Percentiles rank a stretch among this genome's conserved stretches.
phyloP scores from a whole-genome alignment of 1,140 invertebrate genomes.

The Ganaspis sp. region DNA sequence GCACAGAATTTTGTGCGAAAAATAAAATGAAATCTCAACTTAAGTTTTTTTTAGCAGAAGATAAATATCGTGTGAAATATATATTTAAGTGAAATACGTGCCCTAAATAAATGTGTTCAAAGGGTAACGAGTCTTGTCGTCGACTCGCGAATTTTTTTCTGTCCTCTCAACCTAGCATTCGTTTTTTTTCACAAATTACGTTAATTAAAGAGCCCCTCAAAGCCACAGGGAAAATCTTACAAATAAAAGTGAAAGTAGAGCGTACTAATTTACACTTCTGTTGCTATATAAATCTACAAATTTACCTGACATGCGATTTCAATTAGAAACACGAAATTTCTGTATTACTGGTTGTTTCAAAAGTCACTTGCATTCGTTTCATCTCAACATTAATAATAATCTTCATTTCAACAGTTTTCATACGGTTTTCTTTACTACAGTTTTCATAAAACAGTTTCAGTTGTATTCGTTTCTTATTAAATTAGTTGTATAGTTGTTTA shows the following conservation, averaged over 20 bases:
- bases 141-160: neutral
- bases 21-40: neutral
- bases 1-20: neutral
- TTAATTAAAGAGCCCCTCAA: neutral
- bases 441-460: no score
- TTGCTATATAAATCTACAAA: neutral
- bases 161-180: neutral
- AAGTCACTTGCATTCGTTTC: no score
- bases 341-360: no score
- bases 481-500: no score
- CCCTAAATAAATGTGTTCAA: neutral
- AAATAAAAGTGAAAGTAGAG: neutral
- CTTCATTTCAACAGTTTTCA: no score
- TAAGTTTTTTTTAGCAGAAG: neutral
- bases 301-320: neutral
- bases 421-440: no score
- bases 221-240: neutral
- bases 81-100: neutral
- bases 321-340: neutral
- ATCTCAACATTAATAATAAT: no score
- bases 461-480: no score
- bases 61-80: neutral
- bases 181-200: neutral
- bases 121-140: neutral
- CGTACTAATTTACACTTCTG: neutral